These are phyloP conservation scores for Trissolcus brochymenae DNA, from an alignment of 2,888 invertebrate genomes.

Conservation along the genomic window DNA sequence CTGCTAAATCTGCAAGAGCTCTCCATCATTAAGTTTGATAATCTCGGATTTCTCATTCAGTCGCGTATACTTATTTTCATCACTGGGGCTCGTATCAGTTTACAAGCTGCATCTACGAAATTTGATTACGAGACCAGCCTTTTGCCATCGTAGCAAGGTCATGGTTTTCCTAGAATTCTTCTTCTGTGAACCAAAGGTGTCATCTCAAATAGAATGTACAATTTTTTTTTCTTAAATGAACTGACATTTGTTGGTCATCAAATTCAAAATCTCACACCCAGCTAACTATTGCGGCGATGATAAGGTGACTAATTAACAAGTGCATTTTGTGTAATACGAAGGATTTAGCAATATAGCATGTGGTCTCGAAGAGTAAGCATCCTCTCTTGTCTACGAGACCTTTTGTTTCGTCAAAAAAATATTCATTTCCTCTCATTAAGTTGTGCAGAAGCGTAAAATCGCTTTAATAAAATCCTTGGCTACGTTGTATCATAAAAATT, in stretches of 20 bases:
- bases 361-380: neutral
- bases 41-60: conserved; percentile 25
- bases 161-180: conserved; percentile 26
- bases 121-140: conserved; percentile 21
- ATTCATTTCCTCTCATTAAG: conserved; percentile 57
- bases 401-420: conserved; percentile 51
- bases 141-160: conserved; percentile 48
- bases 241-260: no score
- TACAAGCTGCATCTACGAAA: conserved; percentile 42
- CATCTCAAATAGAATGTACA: neutral
- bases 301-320: no score
- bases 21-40: conserved; percentile 18
- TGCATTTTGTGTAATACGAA: neutral
- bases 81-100: conserved; percentile 25
- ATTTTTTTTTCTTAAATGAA: neutral
- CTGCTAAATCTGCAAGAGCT: conserved; percentile 12
- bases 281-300: no score
- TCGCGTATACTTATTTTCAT: conserved; percentile 29
- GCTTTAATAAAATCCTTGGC: conserved; percentile 56
- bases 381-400: conserved; percentile 4
- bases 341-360: neutral
- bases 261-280: no score
- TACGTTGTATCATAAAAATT: conserved; percentile 49
- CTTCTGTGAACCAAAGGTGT: no score
- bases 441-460: conserved; percentile 54